A percentile compares a stretch with the other conserved stretches of the same genome.
Evolutionary conservation across 2,113 vertebrate species (phyloP).

Genomic region (Stegostoma tigrinum): DNA sequence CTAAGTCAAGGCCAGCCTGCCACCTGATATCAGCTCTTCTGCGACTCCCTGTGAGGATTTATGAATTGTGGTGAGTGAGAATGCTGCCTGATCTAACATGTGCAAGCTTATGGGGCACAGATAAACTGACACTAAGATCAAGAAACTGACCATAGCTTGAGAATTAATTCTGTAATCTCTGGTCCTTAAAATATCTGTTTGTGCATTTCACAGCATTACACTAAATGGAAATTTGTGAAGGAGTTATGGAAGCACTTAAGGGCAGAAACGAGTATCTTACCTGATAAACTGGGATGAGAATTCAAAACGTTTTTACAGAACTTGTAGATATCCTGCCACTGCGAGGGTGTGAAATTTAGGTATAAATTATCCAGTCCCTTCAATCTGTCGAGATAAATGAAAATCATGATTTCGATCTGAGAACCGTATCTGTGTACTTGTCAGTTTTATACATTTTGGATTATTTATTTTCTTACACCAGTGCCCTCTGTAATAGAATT

Average conservation of each 20-base stretch:
- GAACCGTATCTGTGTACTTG: neutral
- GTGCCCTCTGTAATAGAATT: neutral
- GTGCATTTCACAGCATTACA: neutral
- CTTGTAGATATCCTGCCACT: neutral
- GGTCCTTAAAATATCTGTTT: neutral
- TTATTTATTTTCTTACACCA: neutral
- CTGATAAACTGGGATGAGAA: neutral
- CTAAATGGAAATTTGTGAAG: neutral
- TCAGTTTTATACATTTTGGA: neutral
- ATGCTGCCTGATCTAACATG: no score
- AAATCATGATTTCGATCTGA: neutral
- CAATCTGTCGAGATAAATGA: conserved; percentile 6
- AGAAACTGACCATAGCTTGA: no score
- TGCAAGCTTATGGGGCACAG: no score
- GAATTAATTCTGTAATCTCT: no score
- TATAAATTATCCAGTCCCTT: conserved; percentile 17
- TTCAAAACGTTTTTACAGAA: neutral
- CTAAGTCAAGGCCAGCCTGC: no score
- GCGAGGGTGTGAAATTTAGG: neutral
- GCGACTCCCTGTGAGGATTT: no score
- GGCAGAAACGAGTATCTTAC: neutral
- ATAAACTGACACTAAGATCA: no score
- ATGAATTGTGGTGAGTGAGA: no score
- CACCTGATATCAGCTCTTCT: no score
- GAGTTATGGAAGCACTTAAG: neutral